Conservation (phyloP, 1,140 invertebrate species). For the Calliopsis andreniformis region DNA sequence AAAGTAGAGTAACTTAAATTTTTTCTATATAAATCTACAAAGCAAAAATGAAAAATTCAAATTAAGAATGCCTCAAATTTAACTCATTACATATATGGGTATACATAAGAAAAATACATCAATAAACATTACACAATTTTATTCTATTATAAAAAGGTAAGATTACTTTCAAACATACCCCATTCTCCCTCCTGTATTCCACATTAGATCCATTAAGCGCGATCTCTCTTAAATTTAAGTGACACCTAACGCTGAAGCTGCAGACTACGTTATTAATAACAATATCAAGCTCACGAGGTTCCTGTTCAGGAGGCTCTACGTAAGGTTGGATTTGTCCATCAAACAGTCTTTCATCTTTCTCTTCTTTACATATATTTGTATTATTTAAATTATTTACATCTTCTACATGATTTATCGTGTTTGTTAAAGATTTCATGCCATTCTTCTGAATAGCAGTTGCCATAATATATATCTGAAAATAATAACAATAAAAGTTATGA, state of each 20-base stretch:
- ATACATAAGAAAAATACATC: neutral
- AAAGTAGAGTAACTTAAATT: no score
- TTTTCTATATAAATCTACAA: no score
- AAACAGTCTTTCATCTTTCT: constrained; percentile 70
- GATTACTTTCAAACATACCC: constrained; percentile 81
- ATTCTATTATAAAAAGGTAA: neutral
- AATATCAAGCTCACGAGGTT: constrained; percentile 92
- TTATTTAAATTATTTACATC: constrained; percentile 80
- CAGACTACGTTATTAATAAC: constrained; percentile 99
- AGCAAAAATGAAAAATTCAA: neutral
- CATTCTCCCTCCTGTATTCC: constrained; percentile 96
- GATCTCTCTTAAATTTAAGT: constrained; percentile 97
- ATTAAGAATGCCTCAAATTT: constrained; percentile 4
- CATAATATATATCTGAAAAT: constrained; percentile 82
- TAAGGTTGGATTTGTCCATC: constrained; percentile 67
- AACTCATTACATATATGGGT: no score
- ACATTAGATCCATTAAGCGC: constrained; percentile 96
- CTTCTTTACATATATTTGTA: constrained; percentile 63
- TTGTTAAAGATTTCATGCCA: constrained; percentile 85
- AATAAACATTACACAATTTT: neutral
- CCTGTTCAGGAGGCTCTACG: constrained; percentile 71
- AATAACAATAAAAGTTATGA: constrained; percentile 20
- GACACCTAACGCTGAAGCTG: constrained; percentile 98
- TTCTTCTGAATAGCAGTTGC: constrained; percentile 88
- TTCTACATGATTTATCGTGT: constrained; percentile 82